phyloP scores from a whole-genome alignment of 1,140 invertebrate species.

The Pseudomyrmex dendroicus region DNA sequence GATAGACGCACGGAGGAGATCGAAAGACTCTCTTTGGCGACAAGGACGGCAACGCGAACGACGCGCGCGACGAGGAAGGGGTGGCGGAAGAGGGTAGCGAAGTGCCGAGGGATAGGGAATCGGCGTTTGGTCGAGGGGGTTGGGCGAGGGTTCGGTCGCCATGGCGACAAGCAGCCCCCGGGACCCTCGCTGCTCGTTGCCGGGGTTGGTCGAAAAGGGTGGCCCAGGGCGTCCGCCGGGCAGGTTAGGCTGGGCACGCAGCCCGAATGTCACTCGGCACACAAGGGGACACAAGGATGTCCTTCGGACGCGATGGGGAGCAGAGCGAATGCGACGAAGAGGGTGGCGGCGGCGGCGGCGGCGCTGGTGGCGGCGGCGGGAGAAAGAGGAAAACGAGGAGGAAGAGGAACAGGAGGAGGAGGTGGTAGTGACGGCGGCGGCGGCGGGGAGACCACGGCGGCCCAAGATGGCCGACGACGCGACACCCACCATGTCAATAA shows the following conservation, averaged over 20 bases:
- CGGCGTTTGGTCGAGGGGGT: conserved; percentile 72
- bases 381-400: not conserved
- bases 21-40: conserved; percentile 54
- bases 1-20: conserved; percentile 42
- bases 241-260: conserved; percentile 72
- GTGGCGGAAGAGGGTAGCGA: conserved; percentile 63
- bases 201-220: conserved; percentile 76
- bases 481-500: conserved; percentile 76
- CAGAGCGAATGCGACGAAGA: conserved; percentile 53
- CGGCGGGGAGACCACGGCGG: conserved; percentile 68
- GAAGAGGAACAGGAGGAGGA: not conserved
- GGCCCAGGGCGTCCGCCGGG: conserved; percentile 73
- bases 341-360: conserved; percentile 13
- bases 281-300: conserved; percentile 76
- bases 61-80: conserved; percentile 54
- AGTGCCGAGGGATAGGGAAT: conserved; percentile 71
- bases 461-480: conserved; percentile 75
- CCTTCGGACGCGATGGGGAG: conserved; percentile 64
- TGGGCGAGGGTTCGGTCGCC: conserved; percentile 73
- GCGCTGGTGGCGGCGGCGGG: not conserved
- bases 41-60: conserved; percentile 48
- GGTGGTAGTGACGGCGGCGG: conserved; percentile 43
- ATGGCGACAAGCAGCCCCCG: conserved; percentile 75
- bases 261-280: conserved; percentile 75
- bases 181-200: conserved; percentile 75